A percentile compares a stretch with the other conserved stretches of the same genome.
Conservation (phyloP, 1,140 invertebrate genomes). For the Drosophila sechellia region DNA sequence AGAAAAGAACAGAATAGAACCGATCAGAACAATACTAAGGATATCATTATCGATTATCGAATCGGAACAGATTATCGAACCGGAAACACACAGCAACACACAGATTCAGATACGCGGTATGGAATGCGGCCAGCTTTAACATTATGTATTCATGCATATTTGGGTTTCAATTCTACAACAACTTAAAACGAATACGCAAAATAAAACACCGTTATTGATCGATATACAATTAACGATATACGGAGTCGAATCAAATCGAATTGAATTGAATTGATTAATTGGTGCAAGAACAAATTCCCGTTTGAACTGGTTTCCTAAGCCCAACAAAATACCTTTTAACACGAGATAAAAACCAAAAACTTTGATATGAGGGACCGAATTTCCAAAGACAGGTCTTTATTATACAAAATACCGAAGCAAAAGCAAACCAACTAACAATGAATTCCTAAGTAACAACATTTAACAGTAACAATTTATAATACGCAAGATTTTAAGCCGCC, state of each 20-base stretch:
- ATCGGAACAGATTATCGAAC: slow-evolving; percentile 1
- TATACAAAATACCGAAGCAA: slow-evolving; percentile 53
- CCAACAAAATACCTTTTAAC: slow-evolving; percentile 47
- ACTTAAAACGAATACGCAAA: slow-evolving; percentile 27
- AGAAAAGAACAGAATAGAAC: slow-evolving; percentile 39
- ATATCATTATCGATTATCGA: slow-evolving; percentile 13
- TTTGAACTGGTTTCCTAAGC: slow-evolving; percentile 78
- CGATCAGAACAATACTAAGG: slow-evolving; percentile 20
- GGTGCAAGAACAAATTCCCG: slow-evolving; percentile 56
- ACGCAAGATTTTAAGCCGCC: slow-evolving; percentile 36
- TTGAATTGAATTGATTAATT: slow-evolving; percentile 24
- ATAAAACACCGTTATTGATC: slow-evolving; percentile 16
- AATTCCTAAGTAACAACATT: slow-evolving; percentile 11
- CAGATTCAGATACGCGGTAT: slow-evolving; percentile 20
- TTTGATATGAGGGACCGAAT: slow-evolving; percentile 80
- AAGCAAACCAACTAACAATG: slow-evolving; percentile 19
- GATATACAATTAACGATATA: slow-evolving; percentile 9
- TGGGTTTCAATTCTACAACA: slow-evolving; percentile 73
- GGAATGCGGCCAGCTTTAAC: slow-evolving; percentile 73
- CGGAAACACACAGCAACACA: slow-evolving; percentile 6
- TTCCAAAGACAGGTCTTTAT: slow-evolving; percentile 76
- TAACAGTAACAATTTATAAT: slow-evolving; percentile 37
- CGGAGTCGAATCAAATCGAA: background rate
- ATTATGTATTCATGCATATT: slow-evolving; percentile 69
- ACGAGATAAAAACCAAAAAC: slow-evolving; percentile 48